These are phyloP conservation scores for Babylonia areolata DNA, from an alignment of 1,140 invertebrate species.

Conservation along the genomic window DNA sequence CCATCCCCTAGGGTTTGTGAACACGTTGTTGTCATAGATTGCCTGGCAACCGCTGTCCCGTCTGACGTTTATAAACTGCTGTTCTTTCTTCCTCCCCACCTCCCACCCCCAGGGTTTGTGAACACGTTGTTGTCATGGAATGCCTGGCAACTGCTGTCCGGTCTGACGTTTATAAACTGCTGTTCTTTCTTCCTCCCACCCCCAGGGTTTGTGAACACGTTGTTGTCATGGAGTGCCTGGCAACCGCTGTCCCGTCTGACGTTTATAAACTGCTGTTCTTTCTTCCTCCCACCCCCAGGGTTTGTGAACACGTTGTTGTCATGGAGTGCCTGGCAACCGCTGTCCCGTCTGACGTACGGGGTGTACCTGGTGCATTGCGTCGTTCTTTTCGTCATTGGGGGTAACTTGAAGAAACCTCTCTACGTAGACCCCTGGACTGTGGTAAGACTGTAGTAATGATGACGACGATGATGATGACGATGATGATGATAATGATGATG, in stretches of 20 bases:
- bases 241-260: conserved; percentile 90
- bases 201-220: conserved; percentile 81
- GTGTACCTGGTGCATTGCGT: too few relatives aligned
- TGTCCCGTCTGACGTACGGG: conserved; percentile 88
- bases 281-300: conserved; percentile 73
- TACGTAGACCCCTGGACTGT: too few relatives aligned
- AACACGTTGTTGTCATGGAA: conserved; percentile 86
- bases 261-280: background rate
- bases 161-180: conserved; percentile 81
- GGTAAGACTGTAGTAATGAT: too few relatives aligned
- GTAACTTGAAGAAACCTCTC: too few relatives aligned
- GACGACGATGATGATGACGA: too few relatives aligned
- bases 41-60: conserved; percentile 88
- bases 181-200: background rate
- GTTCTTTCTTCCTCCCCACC: too few relatives aligned
- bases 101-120: conserved; percentile 78
- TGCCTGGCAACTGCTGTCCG: conserved; percentile 86
- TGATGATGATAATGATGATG: too few relatives aligned
- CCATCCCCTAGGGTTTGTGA: conserved; percentile 79
- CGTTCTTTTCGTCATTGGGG: too few relatives aligned
- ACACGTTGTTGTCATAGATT: conserved; percentile 86
- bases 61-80: conserved; percentile 79
- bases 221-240: conserved; percentile 87
- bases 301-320: conserved; percentile 85
- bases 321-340: conserved; percentile 85